These are phyloP conservation scores for Alligator sinensis DNA, from an alignment of 2,113 vertebrate genomes.

Conservation along the genomic window DNA sequence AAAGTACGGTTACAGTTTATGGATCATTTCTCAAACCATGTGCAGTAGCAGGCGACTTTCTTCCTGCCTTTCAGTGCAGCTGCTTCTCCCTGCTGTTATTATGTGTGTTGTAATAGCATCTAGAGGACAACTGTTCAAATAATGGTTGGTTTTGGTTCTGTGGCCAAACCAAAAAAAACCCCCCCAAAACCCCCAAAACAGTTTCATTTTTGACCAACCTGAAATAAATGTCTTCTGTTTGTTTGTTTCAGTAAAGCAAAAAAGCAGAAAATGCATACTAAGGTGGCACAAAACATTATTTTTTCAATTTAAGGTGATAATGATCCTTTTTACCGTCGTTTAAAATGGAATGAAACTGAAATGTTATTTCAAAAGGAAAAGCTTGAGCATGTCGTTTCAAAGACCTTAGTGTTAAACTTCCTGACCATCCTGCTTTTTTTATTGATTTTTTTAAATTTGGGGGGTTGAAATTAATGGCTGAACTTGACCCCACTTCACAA, in stretches of 20 bases:
- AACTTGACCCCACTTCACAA: too few relatives aligned
- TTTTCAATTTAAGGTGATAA: background rate
- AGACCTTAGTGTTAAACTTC: background rate
- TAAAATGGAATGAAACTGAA: background rate
- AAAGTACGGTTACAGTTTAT: conserved; percentile 32
- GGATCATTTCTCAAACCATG: conserved; percentile 25
- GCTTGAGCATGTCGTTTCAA: background rate
- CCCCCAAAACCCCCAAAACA: rapidly evolving
- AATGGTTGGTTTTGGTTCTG: background rate
- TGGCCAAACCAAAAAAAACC: background rate
- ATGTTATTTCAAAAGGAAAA: background rate
- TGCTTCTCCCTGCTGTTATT: background rate
- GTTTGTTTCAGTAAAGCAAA: background rate
- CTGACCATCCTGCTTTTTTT: too few relatives aligned
- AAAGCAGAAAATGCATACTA: background rate
- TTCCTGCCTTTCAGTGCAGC: conserved; percentile 10
- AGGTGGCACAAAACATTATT: background rate
- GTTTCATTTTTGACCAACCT: background rate
- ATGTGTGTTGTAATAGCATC: background rate
- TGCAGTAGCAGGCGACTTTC: background rate
- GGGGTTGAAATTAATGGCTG: too few relatives aligned
- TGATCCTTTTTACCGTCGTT: background rate
- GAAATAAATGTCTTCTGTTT: background rate
- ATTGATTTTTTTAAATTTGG: too few relatives aligned
- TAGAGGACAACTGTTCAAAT: background rate